These are phyloP conservation scores for Operophtera brumata DNA, from an alignment of 2,888 invertebrate species.

Conservation along the genomic window DNA sequence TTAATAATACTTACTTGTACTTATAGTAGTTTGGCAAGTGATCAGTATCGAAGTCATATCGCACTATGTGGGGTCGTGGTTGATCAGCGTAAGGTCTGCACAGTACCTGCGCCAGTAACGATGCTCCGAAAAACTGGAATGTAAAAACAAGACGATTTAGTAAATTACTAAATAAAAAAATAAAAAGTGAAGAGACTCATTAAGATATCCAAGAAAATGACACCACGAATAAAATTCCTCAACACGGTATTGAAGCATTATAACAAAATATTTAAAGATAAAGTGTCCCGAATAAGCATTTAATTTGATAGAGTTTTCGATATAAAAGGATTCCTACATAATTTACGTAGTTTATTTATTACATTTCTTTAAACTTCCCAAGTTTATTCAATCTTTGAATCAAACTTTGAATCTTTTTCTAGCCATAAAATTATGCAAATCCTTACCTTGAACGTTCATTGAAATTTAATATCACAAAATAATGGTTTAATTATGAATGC, in stretches of 20 bases:
- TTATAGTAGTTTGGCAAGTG: conserved; percentile 71
- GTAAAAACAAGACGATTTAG: not conserved
- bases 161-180: not conserved
- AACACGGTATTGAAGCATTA: too few relatives aligned
- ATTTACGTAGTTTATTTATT: not conserved
- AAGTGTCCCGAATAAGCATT: conserved; percentile 4
- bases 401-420: not conserved
- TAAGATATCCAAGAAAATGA: not conserved
- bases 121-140: conserved; percentile 56
- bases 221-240: not conserved
- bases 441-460: conserved; percentile 26
- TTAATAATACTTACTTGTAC: conserved; percentile 62
- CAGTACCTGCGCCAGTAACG: conserved; percentile 42
- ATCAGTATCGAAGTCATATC: conserved; percentile 60
- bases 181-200: not conserved
- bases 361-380: not conserved
- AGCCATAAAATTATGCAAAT: conserved; percentile 20
- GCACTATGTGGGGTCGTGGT: conserved; percentile 54
- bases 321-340: not conserved
- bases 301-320: not conserved
- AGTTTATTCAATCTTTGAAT: not conserved
- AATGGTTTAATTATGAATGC: not conserved
- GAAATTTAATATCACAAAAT: conserved; percentile 15
- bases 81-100: conserved; percentile 51
- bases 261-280: too few relatives aligned